These are phyloP conservation scores for Acipenser transmontanus DNA, from an alignment of 2,797 vertebrate genomes.

Conservation along the genomic window DNA sequence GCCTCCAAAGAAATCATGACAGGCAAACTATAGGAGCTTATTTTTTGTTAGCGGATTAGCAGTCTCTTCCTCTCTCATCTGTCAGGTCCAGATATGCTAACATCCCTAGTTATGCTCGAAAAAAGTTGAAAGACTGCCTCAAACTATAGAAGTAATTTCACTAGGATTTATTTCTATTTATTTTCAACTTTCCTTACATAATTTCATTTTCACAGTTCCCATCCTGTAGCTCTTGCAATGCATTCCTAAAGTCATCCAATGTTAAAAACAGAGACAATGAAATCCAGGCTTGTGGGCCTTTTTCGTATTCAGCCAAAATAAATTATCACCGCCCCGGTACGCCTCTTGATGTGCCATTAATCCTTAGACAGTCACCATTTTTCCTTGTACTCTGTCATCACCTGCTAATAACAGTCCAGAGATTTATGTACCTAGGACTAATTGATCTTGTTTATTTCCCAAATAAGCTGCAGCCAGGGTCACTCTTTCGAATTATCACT, in stretches of 20 bases:
- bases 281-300: background rate
- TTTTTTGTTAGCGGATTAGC: background rate
- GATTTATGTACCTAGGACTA: too few species aligned
- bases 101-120: background rate
- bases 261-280: background rate
- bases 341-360: constrained; percentile 21
- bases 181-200: background rate
- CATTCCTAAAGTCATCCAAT: background rate
- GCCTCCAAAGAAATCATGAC: background rate
- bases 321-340: constrained; percentile 14
- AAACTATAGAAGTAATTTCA: background rate
- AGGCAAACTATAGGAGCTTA: constrained; percentile 1
- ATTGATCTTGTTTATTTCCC: too few species aligned
- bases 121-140: background rate
- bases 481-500: background rate
- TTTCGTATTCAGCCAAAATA: background rate
- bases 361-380: constrained; percentile 22
- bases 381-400: constrained; percentile 1
- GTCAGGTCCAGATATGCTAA: constrained; percentile 2
- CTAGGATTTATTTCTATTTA: background rate
- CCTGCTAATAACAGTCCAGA: too few species aligned
- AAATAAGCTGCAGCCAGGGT: constrained; percentile 17
- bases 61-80: constrained; percentile 1
- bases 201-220: background rate
- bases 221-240: background rate